Evolutionary conservation across 2,797 vertebrate species (phyloP), one percentile per base, ranked within the genome.

Genomic region (Setipinna tenuifilis): DNA sequence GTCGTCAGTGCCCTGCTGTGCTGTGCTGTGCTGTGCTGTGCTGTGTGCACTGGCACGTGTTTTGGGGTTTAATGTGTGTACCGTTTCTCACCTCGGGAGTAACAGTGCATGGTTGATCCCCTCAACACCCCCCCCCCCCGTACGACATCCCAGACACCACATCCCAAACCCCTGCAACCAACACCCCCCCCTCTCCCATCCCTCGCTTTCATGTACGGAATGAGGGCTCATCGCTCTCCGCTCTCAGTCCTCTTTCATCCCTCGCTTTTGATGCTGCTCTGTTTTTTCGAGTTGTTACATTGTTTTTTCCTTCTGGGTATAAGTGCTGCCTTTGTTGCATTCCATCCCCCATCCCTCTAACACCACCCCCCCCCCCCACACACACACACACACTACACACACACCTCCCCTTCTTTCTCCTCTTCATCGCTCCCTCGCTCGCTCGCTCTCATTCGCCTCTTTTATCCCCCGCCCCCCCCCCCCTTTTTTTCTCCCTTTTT

Each of bases 301-400:
- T 83, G 54, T 87, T 82, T 87, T 84, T 83, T 54, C 81, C 86
- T 83, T 87, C 83, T 80, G 81, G 86, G 83, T 87, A 25, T 85
- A 87, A 83, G 84, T 83, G 81, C 21, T 21, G 44, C 83, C 81
- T 85, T 87, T 87, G 86, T 87, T 86, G 83, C 62, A 48, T 84
- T 78, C 35, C 71, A 41, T 17, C 58, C 50, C 58, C 75, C 61
- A 61, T 80, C 41, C 50, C 50, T 54, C 50, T 54, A 3, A 54
- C 50, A n/a, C 50, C 50, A 41, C 58, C 75, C 61, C 62, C 62
- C 54, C 50, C 50, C 9, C 50, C 14, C 50, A 2, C 50, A 3
- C 50, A 9, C 50, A 48, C 46, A 48, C 3, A 10, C 50, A 41
- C 50, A 2, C 50, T 54, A 3, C 50, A 9, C 50, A 48, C 46